phyloP scores from a whole-genome alignment of 1,140 invertebrate genomes.

The Drosophila equinoxialis region DNA sequence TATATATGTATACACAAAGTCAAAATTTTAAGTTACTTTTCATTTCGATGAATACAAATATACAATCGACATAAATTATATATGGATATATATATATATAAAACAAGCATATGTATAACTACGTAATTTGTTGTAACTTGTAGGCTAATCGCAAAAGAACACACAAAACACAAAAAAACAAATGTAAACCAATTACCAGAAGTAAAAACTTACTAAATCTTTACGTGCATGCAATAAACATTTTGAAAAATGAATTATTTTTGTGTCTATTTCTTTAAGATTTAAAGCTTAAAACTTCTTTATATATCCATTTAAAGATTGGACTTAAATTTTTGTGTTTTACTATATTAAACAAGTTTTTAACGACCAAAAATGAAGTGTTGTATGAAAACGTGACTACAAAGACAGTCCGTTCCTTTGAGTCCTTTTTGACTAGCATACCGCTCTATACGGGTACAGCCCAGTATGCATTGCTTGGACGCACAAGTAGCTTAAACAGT shows the following conservation, averaged over 20 bases:
- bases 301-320: too few species aligned
- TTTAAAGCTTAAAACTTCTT: too few species aligned
- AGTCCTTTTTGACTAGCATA: too few species aligned
- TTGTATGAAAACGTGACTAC: too few species aligned
- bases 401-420: too few species aligned
- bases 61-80: slow-evolving; percentile 29
- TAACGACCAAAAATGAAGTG: too few species aligned
- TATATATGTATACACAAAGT: neutral
- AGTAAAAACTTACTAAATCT: slow-evolving; percentile 63
- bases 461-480: slow-evolving; percentile 35
- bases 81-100: slow-evolving; percentile 48
- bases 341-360: too few species aligned
- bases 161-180: slow-evolving; percentile 45
- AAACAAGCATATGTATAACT: slow-evolving; percentile 65
- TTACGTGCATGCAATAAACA: slow-evolving; percentile 79
- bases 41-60: slow-evolving; percentile 45
- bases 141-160: slow-evolving; percentile 59
- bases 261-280: neutral
- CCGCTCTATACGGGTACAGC: slow-evolving; percentile 10
- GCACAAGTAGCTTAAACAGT: slow-evolving; percentile 21
- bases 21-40: slow-evolving; percentile 45
- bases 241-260: slow-evolving; percentile 35
- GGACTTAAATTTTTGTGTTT: too few species aligned
- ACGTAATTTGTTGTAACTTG: slow-evolving; percentile 76
- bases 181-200: slow-evolving; percentile 53